phyloP scores from a whole-genome alignment of 1,140 invertebrate genomes.

The Andricus grossulariae region DNA sequence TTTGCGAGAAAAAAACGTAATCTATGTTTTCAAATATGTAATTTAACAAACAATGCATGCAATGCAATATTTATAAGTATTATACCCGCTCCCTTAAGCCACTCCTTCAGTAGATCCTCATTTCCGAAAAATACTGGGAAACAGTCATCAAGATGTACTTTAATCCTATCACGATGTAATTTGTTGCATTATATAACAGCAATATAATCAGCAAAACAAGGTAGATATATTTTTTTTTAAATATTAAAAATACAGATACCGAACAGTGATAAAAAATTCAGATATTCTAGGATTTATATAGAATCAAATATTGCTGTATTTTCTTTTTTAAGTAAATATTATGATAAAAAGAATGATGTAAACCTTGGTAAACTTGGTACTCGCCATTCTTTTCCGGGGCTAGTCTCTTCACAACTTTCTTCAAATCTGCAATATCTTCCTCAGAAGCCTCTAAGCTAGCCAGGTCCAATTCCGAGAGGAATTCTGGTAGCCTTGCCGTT shows the following conservation, averaged over 20 bases:
- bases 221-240: too few species aligned
- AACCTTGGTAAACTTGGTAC: slow-evolving; percentile 73
- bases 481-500: slow-evolving; percentile 64
- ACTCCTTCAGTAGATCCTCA: slow-evolving; percentile 70
- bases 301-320: neutral
- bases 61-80: slow-evolving; percentile 26
- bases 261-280: too few species aligned
- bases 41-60: slow-evolving; percentile 33
- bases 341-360: slow-evolving; percentile 54
- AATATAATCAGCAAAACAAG: too few species aligned
- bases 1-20: neutral
- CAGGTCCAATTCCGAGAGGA: slow-evolving; percentile 68
- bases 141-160: slow-evolving; percentile 34
- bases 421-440: slow-evolving; percentile 68
- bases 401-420: slow-evolving; percentile 69
- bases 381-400: slow-evolving; percentile 74
- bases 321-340: slow-evolving; percentile 33
- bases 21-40: slow-evolving; percentile 9
- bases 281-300: too few species aligned
- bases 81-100: slow-evolving; percentile 72
- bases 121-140: slow-evolving; percentile 71
- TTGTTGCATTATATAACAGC: neutral
- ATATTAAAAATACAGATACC: too few species aligned
- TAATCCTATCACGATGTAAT: slow-evolving; percentile 13
- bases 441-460: slow-evolving; percentile 66